phyloP scores from a whole-genome alignment of 1,140 invertebrate species.

The Drosophila cardini region DNA sequence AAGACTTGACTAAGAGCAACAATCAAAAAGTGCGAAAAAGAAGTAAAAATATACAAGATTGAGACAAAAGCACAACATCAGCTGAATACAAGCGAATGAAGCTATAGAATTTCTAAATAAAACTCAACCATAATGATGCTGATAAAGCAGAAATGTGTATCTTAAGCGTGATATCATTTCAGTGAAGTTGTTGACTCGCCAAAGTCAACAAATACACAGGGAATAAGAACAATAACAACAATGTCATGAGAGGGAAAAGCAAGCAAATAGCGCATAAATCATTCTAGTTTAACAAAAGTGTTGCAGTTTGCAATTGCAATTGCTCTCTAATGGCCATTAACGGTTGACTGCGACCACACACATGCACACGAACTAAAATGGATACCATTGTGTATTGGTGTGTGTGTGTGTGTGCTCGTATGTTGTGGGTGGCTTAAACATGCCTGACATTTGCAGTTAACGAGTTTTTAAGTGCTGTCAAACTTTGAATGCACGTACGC shows the following conservation, averaged over 20 bases:
- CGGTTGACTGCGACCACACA: slow-evolving; percentile 16
- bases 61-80: neutral
- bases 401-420: neutral
- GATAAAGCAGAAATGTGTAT: neutral
- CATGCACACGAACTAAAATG: neutral
- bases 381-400: neutral
- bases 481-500: slow-evolving; percentile 24
- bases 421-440: slow-evolving; percentile 32
- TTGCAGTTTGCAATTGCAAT: slow-evolving; percentile 21
- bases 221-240: slow-evolving; percentile 1
- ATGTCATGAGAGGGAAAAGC: slow-evolving; percentile 13
- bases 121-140: slow-evolving; percentile 17
- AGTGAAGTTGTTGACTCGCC: slow-evolving; percentile 17
- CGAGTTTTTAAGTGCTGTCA: slow-evolving; percentile 52
- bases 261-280: slow-evolving; percentile 32
- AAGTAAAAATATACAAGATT: neutral
- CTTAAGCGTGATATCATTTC: neutral
- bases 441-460: slow-evolving; percentile 44
- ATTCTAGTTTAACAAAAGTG: slow-evolving; percentile 33
- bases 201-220: slow-evolving; percentile 12
- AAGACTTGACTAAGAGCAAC: neutral
- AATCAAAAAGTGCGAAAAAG: slow-evolving; percentile 3
- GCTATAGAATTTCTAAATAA: slow-evolving; percentile 6
- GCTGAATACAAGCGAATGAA: neutral
- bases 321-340: slow-evolving; percentile 23